These are phyloP conservation scores for Pseudoips prasinana DNA, from an alignment of 2,888 invertebrate species.

Conservation along the genomic window DNA sequence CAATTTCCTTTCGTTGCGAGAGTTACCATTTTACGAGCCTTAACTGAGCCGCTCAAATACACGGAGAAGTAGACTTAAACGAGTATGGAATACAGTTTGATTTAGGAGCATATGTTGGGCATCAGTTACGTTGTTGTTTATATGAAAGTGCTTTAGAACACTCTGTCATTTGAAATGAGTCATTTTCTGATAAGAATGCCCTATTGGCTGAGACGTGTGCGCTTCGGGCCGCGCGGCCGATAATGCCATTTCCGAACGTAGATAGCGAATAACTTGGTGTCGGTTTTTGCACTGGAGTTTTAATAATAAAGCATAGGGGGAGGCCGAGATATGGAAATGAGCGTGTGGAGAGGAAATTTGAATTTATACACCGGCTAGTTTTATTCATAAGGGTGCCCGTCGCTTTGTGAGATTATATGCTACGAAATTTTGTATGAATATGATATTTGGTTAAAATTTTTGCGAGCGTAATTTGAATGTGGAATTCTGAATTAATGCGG, in stretches of 20 bases:
- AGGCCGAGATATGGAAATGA: slow-evolving; percentile 78
- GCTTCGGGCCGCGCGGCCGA: slow-evolving; percentile 67
- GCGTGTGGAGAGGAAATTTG: slow-evolving; percentile 80
- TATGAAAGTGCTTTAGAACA: slow-evolving; percentile 69
- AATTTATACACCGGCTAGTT: slow-evolving; percentile 81
- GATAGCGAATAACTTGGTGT: slow-evolving; percentile 75
- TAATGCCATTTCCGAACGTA: slow-evolving; percentile 78
- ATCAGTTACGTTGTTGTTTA: slow-evolving; percentile 52
- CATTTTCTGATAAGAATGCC: slow-evolving; percentile 87
- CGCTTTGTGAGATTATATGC: slow-evolving; percentile 49
- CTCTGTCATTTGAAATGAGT: slow-evolving; percentile 86
- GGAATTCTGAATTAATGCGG: too few relatives aligned
- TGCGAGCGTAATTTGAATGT: too few relatives aligned
- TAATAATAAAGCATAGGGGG: slow-evolving; percentile 78
- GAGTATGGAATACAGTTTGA: slow-evolving; percentile 28
- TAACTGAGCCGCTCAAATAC: slow-evolving; percentile 36
- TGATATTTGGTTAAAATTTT: slow-evolving; percentile 37
- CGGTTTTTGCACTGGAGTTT: slow-evolving; percentile 77
- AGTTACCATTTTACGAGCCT: slow-evolving; percentile 52
- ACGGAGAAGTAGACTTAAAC: slow-evolving; percentile 32
- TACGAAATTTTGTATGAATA: slow-evolving; percentile 47
- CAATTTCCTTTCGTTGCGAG: slow-evolving; percentile 84
- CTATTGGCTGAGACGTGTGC: slow-evolving; percentile 82
- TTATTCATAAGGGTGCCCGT: slow-evolving; percentile 70
- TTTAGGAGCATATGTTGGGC: slow-evolving; percentile 24